Conservation (phyloP, 2,888 invertebrate genomes). For the Catocala nupta region DNA sequence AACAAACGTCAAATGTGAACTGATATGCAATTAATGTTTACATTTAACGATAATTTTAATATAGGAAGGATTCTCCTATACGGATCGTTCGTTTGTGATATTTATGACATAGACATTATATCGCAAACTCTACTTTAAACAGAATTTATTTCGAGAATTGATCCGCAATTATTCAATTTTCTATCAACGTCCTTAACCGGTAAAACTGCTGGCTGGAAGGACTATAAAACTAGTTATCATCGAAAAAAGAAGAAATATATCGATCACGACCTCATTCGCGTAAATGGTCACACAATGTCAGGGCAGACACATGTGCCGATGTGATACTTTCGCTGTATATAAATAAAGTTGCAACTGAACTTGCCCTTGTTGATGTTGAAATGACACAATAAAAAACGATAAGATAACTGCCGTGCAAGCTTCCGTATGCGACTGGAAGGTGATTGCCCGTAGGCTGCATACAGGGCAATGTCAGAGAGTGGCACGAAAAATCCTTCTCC, state of each 20-base stretch:
- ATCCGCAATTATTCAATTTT: too few species aligned
- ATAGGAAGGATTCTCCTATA: too few species aligned
- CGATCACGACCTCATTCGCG: conserved; percentile 29
- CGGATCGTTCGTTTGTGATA: too few species aligned
- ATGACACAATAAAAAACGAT: conserved; percentile 52
- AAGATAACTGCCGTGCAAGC: conserved; percentile 42
- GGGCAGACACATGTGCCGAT: conserved; percentile 23
- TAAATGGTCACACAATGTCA: conserved; percentile 55
- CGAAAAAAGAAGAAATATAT: conserved; percentile 18
- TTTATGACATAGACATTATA: too few species aligned
- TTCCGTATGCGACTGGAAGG: conserved; percentile 69
- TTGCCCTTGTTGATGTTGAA: conserved; percentile 61
- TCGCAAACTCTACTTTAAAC: too few species aligned
- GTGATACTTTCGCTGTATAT: conserved; percentile 47
- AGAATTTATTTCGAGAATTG: too few species aligned
- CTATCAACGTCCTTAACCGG: too few species aligned
- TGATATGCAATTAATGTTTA: too few species aligned
- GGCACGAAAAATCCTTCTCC: conserved; percentile 63
- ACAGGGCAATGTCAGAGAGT: conserved; percentile 75
- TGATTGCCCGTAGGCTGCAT: conserved; percentile 73
- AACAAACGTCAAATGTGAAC: too few species aligned
- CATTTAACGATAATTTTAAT: too few species aligned
- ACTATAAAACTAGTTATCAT: background rate
- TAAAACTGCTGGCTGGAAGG: too few species aligned
- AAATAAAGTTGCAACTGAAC: conserved; percentile 48